Evolutionary conservation across 1,140 invertebrate species (phyloP), one percentile per base, ranked within the genome.

Genomic region (Charaxes varanes): DNA sequence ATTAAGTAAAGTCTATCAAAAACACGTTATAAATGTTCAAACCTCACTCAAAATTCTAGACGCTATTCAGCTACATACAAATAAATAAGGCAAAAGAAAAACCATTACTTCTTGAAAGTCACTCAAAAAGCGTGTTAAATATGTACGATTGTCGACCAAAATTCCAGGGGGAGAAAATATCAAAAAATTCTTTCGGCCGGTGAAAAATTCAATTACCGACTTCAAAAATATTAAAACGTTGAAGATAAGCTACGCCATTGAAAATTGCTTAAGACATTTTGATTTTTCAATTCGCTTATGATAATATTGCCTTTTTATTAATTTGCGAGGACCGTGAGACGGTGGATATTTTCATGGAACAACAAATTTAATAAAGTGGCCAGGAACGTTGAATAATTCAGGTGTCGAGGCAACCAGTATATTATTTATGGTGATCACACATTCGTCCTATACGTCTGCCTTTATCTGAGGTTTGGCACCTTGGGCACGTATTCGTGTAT

Each of bases 321-420:
- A 66, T 73, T 70, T 70, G 59, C 60, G 40, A 35, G 40, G 24
- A n/a, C n/a, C n/a, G 40, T 28, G 24, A 27, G 41, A 41, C 45
- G 44, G 37, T 62, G 56, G 63, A 67, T 69, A 63, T 78, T 74
- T 72, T 74, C 69, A 63, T 76, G 67, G 72, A 71, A 77, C 55
- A 72, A 79, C 70, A 74, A 79, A 79, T 77, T 77, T 79, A 79
- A 79, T 79, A 79, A 72, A 77, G 70, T 74, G 68, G 56, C 61
- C 68, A 57, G 70, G 52, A 55, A 54, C 62, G 71, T 65, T 82
- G 71, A 79, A 82, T 79, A 62, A 76, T 79, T 74, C 77, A 81
- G 53, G 50, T 54, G 36, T 46, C 56, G 32, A 38, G 52, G 58
- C 49, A 54, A 52, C 52, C 47, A 57, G 72, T 81, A 77, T 66